Conservation (phyloP, 2,888 invertebrate genomes). For the Elysia crispata region DNA sequence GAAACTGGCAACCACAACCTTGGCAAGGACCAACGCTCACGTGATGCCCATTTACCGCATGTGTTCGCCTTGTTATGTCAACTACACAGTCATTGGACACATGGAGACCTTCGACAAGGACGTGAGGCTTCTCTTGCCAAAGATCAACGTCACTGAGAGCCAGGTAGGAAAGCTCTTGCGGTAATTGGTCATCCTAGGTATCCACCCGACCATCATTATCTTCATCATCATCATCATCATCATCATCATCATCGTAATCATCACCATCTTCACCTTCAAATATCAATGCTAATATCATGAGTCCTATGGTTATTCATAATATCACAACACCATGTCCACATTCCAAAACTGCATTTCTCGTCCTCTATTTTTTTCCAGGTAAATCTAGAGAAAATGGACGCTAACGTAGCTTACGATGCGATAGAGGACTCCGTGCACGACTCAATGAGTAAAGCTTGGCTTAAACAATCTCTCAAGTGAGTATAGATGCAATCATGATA, state of each 20-base stretch:
- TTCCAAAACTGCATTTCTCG: no score
- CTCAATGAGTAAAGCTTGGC: constrained; percentile 13
- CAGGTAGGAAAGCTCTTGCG: background rate
- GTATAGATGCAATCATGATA: no score
- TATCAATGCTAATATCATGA: no score
- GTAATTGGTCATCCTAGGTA: no score
- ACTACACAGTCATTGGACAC: constrained; percentile 50
- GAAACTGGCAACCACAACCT: constrained; percentile 49
- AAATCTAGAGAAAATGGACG: constrained; percentile 16
- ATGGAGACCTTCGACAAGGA: constrained; percentile 49
- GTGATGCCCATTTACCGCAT: constrained; percentile 20
- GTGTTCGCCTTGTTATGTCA: constrained; percentile 47
- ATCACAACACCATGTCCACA: no score
- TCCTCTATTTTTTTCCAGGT: no score
- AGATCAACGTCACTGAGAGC: constrained; percentile 21
- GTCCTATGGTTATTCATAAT: no score
- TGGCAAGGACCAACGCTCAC: constrained; percentile 37
- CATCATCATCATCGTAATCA: no score
- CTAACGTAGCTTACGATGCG: constrained; percentile 20
- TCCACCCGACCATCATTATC: no score
- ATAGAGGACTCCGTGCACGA: constrained; percentile 29
- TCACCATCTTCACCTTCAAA: no score
- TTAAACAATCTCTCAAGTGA: background rate
- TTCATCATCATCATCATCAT: no score
- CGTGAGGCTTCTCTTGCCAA: constrained; percentile 12